Evolutionary conservation across 2,888 invertebrate species (phyloP).

Genomic region (Anoncus sp.): DNA sequence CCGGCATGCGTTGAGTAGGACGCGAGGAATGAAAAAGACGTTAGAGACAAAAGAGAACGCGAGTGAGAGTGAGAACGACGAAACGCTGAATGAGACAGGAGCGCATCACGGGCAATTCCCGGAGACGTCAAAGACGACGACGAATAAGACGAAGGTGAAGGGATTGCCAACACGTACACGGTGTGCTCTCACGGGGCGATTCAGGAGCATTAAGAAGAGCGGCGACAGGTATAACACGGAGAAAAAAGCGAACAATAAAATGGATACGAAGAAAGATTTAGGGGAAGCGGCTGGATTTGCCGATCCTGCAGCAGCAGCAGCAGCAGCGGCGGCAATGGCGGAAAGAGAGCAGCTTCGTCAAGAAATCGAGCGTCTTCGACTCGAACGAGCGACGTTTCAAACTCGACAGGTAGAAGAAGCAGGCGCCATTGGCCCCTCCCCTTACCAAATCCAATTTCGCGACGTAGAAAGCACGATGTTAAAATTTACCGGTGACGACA

Average conservation of each 20-base stretch:
- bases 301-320: neutral
- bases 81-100: neutral
- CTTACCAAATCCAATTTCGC: conserved; percentile 20
- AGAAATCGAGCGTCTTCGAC: conserved; percentile 3
- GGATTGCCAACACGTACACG: conserved; percentile 8
- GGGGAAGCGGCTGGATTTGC: neutral
- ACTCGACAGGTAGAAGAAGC: neutral
- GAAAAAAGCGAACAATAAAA: neutral
- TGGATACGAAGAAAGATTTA: neutral
- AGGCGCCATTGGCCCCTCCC: conserved; percentile 21
- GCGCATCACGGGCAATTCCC: neutral
- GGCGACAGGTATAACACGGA: too few relatives aligned
- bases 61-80: conserved; percentile 1
- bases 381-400: neutral
- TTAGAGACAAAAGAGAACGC: neutral
- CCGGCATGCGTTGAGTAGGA: neutral
- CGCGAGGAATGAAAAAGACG: neutral
- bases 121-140: too few relatives aligned
- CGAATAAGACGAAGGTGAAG: conserved; percentile 5
- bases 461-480: conserved; percentile 31
- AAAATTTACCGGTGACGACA: conserved; percentile 28
- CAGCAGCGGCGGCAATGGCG: neutral
- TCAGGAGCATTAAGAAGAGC: too few relatives aligned
- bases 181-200: too few relatives aligned
- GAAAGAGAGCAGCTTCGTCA: conserved; percentile 8